A percentile compares a stretch with the other conserved stretches of the same genome.
phyloP scores from a whole-genome alignment of 1,140 invertebrate genomes.

The Pseudoatta argentina region DNA sequence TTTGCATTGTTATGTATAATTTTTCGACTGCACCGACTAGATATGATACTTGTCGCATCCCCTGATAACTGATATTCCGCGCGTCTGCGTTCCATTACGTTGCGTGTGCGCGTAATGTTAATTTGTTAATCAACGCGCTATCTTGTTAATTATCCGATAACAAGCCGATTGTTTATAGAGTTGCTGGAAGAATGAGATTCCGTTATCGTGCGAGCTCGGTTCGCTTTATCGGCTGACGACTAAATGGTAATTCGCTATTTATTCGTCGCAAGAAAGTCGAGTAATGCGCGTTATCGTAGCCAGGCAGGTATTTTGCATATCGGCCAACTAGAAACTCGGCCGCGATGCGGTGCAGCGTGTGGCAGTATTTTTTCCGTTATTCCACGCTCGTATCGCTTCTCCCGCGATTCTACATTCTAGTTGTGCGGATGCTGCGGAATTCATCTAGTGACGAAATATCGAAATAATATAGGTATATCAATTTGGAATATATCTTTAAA shows the following conservation, averaged over 20 bases:
- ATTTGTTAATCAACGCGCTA: constrained; percentile 74
- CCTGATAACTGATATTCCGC: not conserved
- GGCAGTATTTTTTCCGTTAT: constrained; percentile 20
- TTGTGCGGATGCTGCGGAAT: constrained; percentile 22
- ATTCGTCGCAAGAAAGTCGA: constrained; percentile 72
- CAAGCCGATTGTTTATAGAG: constrained; percentile 72
- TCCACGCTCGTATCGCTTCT: not conserved
- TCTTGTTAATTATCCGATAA: constrained; percentile 78
- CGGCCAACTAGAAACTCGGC: constrained; percentile 64
- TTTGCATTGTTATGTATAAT: not conserved
- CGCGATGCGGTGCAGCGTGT: not conserved
- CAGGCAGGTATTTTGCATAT: constrained; percentile 68
- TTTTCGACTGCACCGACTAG: not conserved
- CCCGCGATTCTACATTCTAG: not conserved
- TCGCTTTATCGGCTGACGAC: constrained; percentile 78
- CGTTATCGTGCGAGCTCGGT: constrained; percentile 77
- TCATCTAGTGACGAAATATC: not conserved
- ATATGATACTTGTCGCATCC: not conserved
- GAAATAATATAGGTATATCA: not conserved
- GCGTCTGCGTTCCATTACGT: not conserved
- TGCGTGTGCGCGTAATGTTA: constrained; percentile 41
- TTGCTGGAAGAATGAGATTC: constrained; percentile 73
- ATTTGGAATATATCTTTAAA: not conserved
- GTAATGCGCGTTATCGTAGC: constrained; percentile 70
- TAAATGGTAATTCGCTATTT: constrained; percentile 83